Percentiles rank a stretch among this genome's conserved stretches.
phyloP scores from a whole-genome alignment of 1,140 invertebrate genomes.

The Scaptomyza hsui region DNA sequence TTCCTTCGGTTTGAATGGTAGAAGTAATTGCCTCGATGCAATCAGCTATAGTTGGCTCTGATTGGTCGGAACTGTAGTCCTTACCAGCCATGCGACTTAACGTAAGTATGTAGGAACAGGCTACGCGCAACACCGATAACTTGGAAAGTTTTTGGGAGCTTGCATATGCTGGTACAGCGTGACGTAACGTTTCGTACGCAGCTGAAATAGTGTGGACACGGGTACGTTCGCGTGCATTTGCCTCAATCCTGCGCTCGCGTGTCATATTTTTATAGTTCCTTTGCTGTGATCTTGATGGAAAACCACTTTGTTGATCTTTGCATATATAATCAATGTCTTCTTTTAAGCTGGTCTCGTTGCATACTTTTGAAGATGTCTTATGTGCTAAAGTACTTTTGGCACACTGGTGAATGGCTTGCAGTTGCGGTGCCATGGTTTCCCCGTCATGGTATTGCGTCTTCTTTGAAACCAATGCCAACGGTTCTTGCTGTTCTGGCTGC shows the following conservation, averaged over 20 bases:
- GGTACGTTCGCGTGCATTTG: conserved; percentile 95
- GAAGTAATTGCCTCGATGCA: conserved; percentile 94
- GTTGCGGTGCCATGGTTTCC: conserved; percentile 16
- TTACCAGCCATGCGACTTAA: conserved; percentile 88
- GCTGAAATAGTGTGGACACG: conserved; percentile 97
- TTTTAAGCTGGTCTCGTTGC: not conserved
- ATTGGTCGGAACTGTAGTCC: conserved; percentile 86
- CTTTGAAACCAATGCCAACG: conserved; percentile 66
- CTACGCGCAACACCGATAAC: conserved; percentile 94
- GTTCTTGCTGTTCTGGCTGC: conserved; percentile 74
- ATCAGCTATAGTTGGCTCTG: conserved; percentile 86
- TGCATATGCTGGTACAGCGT: conserved; percentile 94
- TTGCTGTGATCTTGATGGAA: conserved; percentile 86
- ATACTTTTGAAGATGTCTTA: conserved; percentile 17
- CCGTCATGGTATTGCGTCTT: conserved; percentile 27
- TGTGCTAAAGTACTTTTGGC: conserved; percentile 1
- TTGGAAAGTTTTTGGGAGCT: conserved; percentile 97
- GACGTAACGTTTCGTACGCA: conserved; percentile 94
- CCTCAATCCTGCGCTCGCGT: conserved; percentile 94
- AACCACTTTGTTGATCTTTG: conserved; percentile 12
- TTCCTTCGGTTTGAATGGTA: conserved; percentile 96
- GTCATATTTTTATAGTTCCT: conserved; percentile 98
- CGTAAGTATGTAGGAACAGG: conserved; percentile 95
- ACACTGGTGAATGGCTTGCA: not conserved
- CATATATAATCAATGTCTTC: conserved; percentile 44